Percentiles rank a stretch among this genome's conserved stretches.
Conservation (phyloP, 2,113 vertebrate genomes). For the Ptyas mucosa region DNA sequence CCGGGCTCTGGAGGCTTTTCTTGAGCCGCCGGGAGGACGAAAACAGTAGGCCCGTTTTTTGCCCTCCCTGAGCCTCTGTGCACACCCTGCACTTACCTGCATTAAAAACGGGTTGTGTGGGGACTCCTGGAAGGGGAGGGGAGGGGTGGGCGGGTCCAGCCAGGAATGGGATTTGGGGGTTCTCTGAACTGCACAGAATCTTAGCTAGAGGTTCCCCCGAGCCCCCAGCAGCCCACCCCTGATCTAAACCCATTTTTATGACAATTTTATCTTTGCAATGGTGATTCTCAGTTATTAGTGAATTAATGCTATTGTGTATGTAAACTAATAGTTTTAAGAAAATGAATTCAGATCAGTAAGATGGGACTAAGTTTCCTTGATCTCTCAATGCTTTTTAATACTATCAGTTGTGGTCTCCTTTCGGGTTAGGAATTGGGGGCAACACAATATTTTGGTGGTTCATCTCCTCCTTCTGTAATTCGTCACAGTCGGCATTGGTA, state of each 20-base stretch:
- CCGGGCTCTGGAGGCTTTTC: too few relatives aligned
- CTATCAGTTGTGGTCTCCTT: not conserved
- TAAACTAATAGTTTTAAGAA: not conserved
- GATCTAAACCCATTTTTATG: not conserved
- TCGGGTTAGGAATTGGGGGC: not conserved
- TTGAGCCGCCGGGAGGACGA: too few relatives aligned
- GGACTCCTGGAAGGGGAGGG: too few relatives aligned
- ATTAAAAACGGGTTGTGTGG: too few relatives aligned
- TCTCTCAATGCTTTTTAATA: not conserved
- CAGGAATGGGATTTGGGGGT: too few relatives aligned
- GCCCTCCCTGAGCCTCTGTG: too few relatives aligned
- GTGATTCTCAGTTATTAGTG: not conserved
- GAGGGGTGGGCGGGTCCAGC: too few relatives aligned
- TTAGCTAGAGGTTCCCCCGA: too few relatives aligned
- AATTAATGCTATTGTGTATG: not conserved
- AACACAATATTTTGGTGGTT: not conserved
- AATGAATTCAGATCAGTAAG: not conserved
- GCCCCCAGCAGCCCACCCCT: too few relatives aligned
- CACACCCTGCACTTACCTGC: too few relatives aligned
- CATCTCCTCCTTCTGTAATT: not conserved
- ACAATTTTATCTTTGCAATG: not conserved
- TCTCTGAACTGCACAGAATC: too few relatives aligned
- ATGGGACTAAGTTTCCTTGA: not conserved
- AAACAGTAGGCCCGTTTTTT: too few relatives aligned
- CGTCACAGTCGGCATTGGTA: not conserved